phyloP scores from a whole-genome alignment of 2,113 vertebrate species.

The Donacobius atricapilla region DNA sequence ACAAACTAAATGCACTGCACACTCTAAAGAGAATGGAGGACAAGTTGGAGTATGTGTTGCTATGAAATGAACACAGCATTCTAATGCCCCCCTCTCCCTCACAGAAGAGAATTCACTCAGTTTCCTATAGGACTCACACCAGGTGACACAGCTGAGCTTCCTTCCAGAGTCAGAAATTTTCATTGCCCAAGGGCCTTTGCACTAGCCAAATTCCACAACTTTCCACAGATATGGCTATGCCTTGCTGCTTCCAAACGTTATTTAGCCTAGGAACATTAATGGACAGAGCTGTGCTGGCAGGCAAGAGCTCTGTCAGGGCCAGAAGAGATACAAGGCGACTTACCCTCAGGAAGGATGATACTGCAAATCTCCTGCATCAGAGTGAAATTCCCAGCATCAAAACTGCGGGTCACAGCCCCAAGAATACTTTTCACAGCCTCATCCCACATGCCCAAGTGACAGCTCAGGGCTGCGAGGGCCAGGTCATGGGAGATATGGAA shows the following conservation, averaged over 20 bases:
- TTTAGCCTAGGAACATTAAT: not conserved
- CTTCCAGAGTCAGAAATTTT: not conserved
- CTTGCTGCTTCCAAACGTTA: not conserved
- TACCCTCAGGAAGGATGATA: constrained; percentile 83
- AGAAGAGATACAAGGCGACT: not conserved
- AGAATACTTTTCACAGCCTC: constrained; percentile 74
- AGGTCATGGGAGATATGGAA: constrained; percentile 85
- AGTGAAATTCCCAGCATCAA: constrained; percentile 74
- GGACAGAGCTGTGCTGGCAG: not conserved
- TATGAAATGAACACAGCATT: not conserved
- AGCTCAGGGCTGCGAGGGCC: constrained; percentile 77
- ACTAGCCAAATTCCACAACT: not conserved
- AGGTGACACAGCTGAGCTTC: not conserved
- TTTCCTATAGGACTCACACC: not conserved
- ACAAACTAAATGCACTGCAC: not conserved
- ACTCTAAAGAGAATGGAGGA: not conserved
- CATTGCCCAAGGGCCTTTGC: rapidly evolving
- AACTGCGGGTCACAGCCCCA: constrained; percentile 71
- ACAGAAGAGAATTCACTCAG: not conserved
- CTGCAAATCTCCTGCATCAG: constrained; percentile 79
- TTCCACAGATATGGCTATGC: not conserved
- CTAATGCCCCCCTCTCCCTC: not conserved
- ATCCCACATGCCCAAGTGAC: constrained; percentile 59
- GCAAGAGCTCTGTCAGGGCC: not conserved
- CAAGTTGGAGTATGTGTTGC: not conserved